Percentiles rank a stretch among this genome's conserved stretches.
These are phyloP conservation scores for Xylocampa areola DNA, from an alignment of 2,888 invertebrate species.

Conservation along the genomic window DNA sequence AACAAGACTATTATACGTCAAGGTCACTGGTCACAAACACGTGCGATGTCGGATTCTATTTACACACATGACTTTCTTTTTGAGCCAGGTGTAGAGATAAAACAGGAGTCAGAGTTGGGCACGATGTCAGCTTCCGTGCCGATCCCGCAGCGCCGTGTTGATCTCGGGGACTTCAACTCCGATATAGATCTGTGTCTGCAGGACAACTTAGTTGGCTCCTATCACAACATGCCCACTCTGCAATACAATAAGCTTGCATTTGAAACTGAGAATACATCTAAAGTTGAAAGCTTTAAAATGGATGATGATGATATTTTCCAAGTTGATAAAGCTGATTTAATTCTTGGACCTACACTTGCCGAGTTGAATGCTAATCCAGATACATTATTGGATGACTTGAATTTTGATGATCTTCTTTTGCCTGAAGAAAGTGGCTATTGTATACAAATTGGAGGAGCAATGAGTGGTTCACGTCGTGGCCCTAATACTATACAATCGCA, in stretches of 20 bases:
- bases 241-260: slow-evolving; percentile 81
- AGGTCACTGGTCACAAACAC: slow-evolving; percentile 87
- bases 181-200: slow-evolving; percentile 90
- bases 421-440: slow-evolving; percentile 92
- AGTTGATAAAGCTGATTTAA: slow-evolving; percentile 96
- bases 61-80: slow-evolving; percentile 91
- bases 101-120: slow-evolving; percentile 90
- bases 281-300: slow-evolving; percentile 92
- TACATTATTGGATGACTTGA: slow-evolving; percentile 94
- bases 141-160: slow-evolving; percentile 89
- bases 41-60: slow-evolving; percentile 91
- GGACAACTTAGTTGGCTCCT: slow-evolving; percentile 81
- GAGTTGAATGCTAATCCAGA: slow-evolving; percentile 96
- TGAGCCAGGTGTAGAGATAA: slow-evolving; percentile 90
- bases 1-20: slow-evolving; percentile 86
- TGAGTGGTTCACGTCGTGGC: slow-evolving; percentile 78
- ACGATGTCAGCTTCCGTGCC: slow-evolving; percentile 91
- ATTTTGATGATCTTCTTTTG: slow-evolving; percentile 95
- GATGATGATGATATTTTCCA: slow-evolving; percentile 97
- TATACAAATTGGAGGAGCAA: slow-evolving; percentile 86
- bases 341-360: slow-evolving; percentile 95
- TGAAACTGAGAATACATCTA: slow-evolving; percentile 81
- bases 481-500: slow-evolving; percentile 67
- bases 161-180: slow-evolving; percentile 86
- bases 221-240: slow-evolving; percentile 80